Conservation (phyloP, 2,888 invertebrate species). For the Brassicogethes aeneus region DNA sequence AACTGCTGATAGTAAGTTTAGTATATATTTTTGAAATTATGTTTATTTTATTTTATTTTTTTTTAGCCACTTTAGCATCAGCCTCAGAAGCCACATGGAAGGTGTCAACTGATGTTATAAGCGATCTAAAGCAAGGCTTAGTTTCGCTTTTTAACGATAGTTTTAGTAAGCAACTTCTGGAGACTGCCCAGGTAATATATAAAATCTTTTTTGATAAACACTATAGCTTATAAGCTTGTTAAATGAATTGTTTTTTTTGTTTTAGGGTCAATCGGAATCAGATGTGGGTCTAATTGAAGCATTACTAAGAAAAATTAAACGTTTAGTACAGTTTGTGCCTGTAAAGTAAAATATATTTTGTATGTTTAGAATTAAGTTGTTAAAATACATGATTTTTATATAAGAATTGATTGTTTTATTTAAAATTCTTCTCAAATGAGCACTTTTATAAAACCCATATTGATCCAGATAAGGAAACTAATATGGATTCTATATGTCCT, state of each 20-base stretch:
- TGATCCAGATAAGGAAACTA: no score
- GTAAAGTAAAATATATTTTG: slow-evolving; percentile 23
- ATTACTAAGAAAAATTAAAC: slow-evolving; percentile 68
- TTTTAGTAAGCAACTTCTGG: slow-evolving; percentile 64
- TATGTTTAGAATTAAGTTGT: background rate
- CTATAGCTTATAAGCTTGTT: slow-evolving; percentile 4
- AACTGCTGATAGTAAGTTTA: slow-evolving; percentile 30
- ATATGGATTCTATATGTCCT: no score
- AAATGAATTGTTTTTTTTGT: slow-evolving; percentile 16
- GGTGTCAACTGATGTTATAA: slow-evolving; percentile 52
- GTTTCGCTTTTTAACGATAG: slow-evolving; percentile 68
- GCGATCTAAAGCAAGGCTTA: slow-evolving; percentile 61
- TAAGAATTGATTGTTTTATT: no score
- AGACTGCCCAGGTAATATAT: slow-evolving; percentile 42
- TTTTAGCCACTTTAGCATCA: slow-evolving; percentile 38
- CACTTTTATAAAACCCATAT: no score
- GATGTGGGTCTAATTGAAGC: slow-evolving; percentile 67
- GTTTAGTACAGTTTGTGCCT: slow-evolving; percentile 66
- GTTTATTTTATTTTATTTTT: no score
- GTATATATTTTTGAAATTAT: no score
- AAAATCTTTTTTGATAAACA: no score
- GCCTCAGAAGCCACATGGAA: slow-evolving; percentile 48
- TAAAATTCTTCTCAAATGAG: no score
- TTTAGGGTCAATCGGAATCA: slow-evolving; percentile 52
- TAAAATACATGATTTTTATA: no score